A percentile compares a stretch with the other conserved stretches of the same genome.
These are phyloP conservation scores for Polypedilum vanderplanki DNA, from an alignment of 1,140 invertebrate genomes.

Conservation along the genomic window DNA sequence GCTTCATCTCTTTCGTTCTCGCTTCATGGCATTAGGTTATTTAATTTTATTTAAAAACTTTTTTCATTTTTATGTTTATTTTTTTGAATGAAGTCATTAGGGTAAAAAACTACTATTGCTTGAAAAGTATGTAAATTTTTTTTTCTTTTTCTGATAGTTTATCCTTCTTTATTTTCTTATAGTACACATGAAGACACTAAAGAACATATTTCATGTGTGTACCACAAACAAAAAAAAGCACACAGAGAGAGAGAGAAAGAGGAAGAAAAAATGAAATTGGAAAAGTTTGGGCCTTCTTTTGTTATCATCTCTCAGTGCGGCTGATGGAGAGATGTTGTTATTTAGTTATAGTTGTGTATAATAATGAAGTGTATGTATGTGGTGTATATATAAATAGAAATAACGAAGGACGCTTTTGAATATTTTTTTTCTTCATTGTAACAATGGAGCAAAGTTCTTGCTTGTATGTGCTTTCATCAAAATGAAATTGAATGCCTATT, in stretches of 20 bases:
- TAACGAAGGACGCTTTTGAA: not conserved
- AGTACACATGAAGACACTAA: not conserved
- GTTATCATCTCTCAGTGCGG: not conserved
- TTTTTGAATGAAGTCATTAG: slow-evolving; percentile 13
- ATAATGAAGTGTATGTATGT: not conserved
- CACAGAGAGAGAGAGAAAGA: not conserved
- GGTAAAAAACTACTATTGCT: slow-evolving; percentile 18
- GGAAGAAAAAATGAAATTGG: not conserved
- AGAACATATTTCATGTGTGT: slow-evolving; percentile 10
- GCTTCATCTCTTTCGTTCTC: not conserved
- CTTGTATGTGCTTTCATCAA: no score
- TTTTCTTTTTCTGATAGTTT: not conserved
- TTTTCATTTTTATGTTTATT: slow-evolving; percentile 1
- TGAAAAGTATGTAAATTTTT: slow-evolving; percentile 5
- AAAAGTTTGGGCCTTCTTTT: slow-evolving; percentile 12
- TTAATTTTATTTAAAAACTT: slow-evolving; percentile 15
- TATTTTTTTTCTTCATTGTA: no score
- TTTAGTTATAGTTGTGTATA: not conserved
- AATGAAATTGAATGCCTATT: no score
- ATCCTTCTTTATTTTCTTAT: not conserved
- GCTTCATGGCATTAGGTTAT: not conserved
- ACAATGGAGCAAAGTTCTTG: no score
- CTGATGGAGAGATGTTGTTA: not conserved
- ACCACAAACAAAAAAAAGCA: slow-evolving; percentile 4
- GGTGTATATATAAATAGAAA: not conserved